Percentiles rank a stretch among this genome's conserved stretches.
Evolutionary conservation across 1,140 invertebrate species (phyloP).

Genomic region (Trigoniulus corallinus): DNA sequence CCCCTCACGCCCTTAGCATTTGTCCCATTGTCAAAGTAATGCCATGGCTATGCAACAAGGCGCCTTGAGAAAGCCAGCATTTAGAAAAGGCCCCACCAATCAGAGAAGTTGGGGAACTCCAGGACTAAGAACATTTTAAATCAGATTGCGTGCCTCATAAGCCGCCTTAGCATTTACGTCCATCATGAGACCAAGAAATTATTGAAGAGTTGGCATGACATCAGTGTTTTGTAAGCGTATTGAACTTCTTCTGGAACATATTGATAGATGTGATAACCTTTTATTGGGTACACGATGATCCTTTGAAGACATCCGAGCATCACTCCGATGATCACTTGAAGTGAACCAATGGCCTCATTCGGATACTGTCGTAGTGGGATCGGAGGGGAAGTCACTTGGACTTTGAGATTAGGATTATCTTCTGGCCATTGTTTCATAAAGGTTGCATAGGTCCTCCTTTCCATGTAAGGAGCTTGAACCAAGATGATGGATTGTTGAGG

Average conservation of each 20-base stretch:
- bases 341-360: not conserved
- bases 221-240: not conserved
- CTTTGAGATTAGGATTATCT: not conserved
- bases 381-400: slow-evolving; percentile 5
- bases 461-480: slow-evolving; percentile 9
- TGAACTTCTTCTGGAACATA: not conserved
- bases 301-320: slow-evolving; percentile 6
- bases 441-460: slow-evolving; percentile 8
- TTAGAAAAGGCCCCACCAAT: too few relatives aligned
- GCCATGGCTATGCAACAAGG: too few relatives aligned
- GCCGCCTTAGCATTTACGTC: too few relatives aligned
- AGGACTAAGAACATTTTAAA: too few relatives aligned
- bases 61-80: too few relatives aligned
- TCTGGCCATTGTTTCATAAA: slow-evolving; percentile 8
- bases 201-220: not conserved
- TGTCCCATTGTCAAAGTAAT: too few relatives aligned
- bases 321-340: not conserved
- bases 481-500: slow-evolving; percentile 1
- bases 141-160: too few relatives aligned
- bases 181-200: slow-evolving; percentile 5
- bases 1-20: too few relatives aligned
- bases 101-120: too few relatives aligned
- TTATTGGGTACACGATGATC: slow-evolving; percentile 2
- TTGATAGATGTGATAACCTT: slow-evolving; percentile 4
- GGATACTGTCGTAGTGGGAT: slow-evolving; percentile 4